Evolutionary conservation across 1,140 invertebrate genomes (phyloP), one percentile per base, ranked within the genome.

Genomic region (Drosophila pachea): DNA sequence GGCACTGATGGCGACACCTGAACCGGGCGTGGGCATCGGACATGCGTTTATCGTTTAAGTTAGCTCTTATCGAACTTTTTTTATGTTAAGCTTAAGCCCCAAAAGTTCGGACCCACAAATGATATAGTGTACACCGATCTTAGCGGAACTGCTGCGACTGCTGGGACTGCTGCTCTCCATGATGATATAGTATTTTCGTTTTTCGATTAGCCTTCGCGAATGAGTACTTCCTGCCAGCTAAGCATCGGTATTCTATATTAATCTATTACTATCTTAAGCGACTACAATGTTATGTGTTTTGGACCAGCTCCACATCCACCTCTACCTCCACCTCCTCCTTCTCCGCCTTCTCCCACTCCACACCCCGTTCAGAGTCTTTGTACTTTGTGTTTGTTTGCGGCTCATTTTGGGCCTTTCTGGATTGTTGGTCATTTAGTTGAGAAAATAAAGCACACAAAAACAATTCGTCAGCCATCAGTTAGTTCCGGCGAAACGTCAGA

Each of bases 1-100:
- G 74, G 74, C 9, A 77, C 36, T 50, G 76, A 72, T n/a, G 71
- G 62, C 14, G 69, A 67, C 14, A 63, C 52, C 66, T 81, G 68
- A 59, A 4, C 36, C n/a, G 29, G 4, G 11, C 43, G 31, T n/a
- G 38, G 7, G 29, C 33, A 33, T 61, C 22, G 63, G 63, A 9
- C 53, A 76, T 76, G 78, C 78, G 66, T 83, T 83, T 83, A 83
- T 76, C 73, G 49, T 55, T 79, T 83, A 83, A 83, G 79, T 74
- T 84, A 83, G 79, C 73, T 79, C 31, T 65, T 76, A 76, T 79
- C 61, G 53, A 67, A 66, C 36, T 33, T 47, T 58, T 83, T 74
- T 69, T 73, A 69, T 67, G 47, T 68, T 82, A 74, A 75, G 64
- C 52, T 65, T 71, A 83, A 74, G 64, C 53, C 65, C 32, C n/a